These are phyloP conservation scores for Temnothorax curvispinosus DNA, from an alignment of 1,140 invertebrate genomes.

Conservation along the genomic window DNA sequence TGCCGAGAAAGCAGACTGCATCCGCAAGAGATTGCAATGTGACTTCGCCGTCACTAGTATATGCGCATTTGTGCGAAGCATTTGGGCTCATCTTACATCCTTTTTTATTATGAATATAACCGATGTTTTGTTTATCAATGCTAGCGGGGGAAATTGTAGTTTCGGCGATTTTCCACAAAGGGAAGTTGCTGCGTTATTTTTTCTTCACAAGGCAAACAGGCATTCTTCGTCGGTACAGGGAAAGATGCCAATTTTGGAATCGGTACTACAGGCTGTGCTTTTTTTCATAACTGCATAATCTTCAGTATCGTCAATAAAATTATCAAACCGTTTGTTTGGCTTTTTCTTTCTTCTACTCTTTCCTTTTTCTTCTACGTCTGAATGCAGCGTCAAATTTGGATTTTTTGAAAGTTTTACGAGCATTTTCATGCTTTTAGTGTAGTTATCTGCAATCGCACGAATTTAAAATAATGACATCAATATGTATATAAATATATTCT, in stretches of 20 bases:
- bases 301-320: not conserved
- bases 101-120: not conserved
- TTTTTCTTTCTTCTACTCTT: not conserved
- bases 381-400: not conserved
- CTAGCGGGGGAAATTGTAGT: not conserved
- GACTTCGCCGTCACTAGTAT: not conserved
- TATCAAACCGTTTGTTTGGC: not conserved
- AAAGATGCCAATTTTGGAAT: not conserved
- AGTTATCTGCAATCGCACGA: not conserved
- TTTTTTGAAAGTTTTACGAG: conserved; percentile 15
- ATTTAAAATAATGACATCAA: not conserved
- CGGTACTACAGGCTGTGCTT: not conserved
- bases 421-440: not conserved
- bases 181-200: not conserved
- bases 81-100: not conserved
- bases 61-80: not conserved
- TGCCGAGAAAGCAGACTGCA: not conserved
- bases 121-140: not conserved
- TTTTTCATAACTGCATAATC: not conserved
- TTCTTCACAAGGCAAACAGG: not conserved
- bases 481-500: too few relatives aligned
- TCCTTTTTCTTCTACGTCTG: conserved; percentile 8
- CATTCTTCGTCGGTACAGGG: not conserved
- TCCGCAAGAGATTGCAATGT: not conserved
- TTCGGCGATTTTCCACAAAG: not conserved